These are phyloP conservation scores for Calameuta filiformis DNA, from an alignment of 2,888 invertebrate genomes.

Conservation along the genomic window DNA sequence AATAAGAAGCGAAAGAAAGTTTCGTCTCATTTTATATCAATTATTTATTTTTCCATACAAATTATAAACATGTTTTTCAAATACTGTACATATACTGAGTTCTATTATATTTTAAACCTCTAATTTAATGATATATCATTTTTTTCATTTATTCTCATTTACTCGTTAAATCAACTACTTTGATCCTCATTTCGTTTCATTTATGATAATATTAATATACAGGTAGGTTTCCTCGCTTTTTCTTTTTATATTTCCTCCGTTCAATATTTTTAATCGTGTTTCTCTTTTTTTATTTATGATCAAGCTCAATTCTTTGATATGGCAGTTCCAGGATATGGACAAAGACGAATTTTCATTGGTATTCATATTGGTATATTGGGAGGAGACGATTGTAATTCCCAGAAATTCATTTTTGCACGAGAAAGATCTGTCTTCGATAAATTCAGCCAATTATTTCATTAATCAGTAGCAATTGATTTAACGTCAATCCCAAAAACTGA, in stretches of 20 bases:
- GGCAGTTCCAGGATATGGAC: slow-evolving; percentile 78
- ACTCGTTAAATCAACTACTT: slow-evolving; percentile 65
- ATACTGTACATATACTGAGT: slow-evolving; percentile 78
- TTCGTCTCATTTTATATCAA: slow-evolving; percentile 59
- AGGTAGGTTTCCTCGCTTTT: slow-evolving; percentile 55
- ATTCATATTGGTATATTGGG: background rate
- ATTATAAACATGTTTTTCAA: slow-evolving; percentile 86
- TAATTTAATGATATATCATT: slow-evolving; percentile 69
- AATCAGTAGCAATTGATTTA: background rate
- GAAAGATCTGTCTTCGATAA: background rate
- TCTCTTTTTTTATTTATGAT: slow-evolving; percentile 50
- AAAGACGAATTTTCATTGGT: slow-evolving; percentile 39
- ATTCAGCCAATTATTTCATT: background rate
- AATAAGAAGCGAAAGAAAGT: background rate
- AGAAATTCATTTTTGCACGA: background rate
- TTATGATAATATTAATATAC: slow-evolving; percentile 63
- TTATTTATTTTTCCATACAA: slow-evolving; percentile 78
- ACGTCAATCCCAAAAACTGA: background rate
- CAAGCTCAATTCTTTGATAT: slow-evolving; percentile 70
- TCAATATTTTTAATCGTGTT: slow-evolving; percentile 43
- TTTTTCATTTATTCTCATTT: slow-evolving; percentile 60
- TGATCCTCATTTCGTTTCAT: slow-evolving; percentile 65
- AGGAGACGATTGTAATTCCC: background rate
- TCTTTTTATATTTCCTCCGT: slow-evolving; percentile 38
- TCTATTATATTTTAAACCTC: slow-evolving; percentile 67